These are phyloP conservation scores for Chondrilla cf. caribensis DNA, from an alignment of 37 sponge, comb jelly and placozoan species.

Conservation along the genomic window DNA sequence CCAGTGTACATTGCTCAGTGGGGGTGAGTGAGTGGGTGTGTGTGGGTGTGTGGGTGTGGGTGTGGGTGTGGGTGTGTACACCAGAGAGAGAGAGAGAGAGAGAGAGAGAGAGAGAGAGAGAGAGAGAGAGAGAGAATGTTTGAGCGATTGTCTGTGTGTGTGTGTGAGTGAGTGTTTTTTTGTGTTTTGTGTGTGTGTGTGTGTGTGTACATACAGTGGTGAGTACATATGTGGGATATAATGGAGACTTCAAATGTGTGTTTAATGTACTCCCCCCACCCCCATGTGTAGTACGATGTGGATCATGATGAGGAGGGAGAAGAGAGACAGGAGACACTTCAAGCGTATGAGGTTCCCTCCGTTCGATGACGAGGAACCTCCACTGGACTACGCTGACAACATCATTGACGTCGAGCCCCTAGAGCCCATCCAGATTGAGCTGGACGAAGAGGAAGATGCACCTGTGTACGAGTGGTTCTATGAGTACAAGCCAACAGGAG, in stretches of 20 bases:
- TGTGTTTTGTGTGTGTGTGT: background rate
- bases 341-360: conserved; percentile 99
- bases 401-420: conserved; percentile 98
- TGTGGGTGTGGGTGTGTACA: background rate
- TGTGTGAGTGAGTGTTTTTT: background rate
- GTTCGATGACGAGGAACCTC: conserved; percentile 99
- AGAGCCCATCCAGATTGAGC: conserved; percentile 98
- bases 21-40: conserved; percentile 74
- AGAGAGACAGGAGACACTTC: conserved; percentile 97
- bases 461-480: conserved; percentile 96
- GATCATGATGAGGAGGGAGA: conserved; percentile 99
- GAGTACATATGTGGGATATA: background rate
- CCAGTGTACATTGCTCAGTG: conserved; percentile 98
- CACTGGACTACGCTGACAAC: conserved; percentile 98
- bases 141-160: too few species aligned
- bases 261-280: too few species aligned
- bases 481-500: conserved; percentile 88
- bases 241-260: background rate
- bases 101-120: background rate
- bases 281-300: conserved; percentile 99
- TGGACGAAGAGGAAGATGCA: conserved; percentile 94
- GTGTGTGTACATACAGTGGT: conserved; percentile 7
- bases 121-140: background rate
- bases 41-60: conserved; percentile 4
- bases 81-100: conserved; percentile 9